phyloP scores from a whole-genome alignment of 2,797 vertebrate species.

The Phrynocephalus guinanensis region DNA sequence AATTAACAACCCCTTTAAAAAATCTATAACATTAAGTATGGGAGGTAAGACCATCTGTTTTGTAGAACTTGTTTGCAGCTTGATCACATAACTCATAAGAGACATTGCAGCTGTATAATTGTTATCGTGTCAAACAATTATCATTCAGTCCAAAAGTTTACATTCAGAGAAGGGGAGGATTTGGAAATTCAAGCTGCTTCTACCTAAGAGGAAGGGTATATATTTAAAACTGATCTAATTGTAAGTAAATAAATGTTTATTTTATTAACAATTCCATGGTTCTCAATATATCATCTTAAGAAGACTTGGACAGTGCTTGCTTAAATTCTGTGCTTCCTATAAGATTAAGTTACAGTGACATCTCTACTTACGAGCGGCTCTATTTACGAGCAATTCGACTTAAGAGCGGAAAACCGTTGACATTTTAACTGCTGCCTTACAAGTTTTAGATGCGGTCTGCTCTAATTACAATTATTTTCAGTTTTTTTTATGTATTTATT shows the following conservation, averaged over 20 bases:
- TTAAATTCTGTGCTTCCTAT: neutral
- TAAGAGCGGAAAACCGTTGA: too few relatives aligned
- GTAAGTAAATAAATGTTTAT: neutral
- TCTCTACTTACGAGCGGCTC: too few relatives aligned
- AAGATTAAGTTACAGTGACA: neutral
- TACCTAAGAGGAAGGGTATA: neutral
- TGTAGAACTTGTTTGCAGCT: conserved; percentile 73
- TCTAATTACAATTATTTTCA: too few relatives aligned
- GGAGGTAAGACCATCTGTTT: conserved; percentile 83
- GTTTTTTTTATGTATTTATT: too few relatives aligned
- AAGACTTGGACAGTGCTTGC: neutral
- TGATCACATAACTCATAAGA: conserved; percentile 73
- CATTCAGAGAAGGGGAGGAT: conserved; percentile 63
- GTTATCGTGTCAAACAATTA: conserved; percentile 73
- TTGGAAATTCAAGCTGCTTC: conserved; percentile 48
- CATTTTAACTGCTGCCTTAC: too few relatives aligned
- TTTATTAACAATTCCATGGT: neutral
- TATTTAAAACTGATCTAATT: conserved; percentile 41
- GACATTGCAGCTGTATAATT: conserved; percentile 84
- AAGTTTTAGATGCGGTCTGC: too few relatives aligned
- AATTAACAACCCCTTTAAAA: conserved; percentile 80
- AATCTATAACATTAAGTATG: conserved; percentile 79
- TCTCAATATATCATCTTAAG: neutral
- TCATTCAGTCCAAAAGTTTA: conserved; percentile 76
- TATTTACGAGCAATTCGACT: too few relatives aligned